phyloP scores from a whole-genome alignment of 1,140 invertebrate genomes.

The Sipha flava region DNA sequence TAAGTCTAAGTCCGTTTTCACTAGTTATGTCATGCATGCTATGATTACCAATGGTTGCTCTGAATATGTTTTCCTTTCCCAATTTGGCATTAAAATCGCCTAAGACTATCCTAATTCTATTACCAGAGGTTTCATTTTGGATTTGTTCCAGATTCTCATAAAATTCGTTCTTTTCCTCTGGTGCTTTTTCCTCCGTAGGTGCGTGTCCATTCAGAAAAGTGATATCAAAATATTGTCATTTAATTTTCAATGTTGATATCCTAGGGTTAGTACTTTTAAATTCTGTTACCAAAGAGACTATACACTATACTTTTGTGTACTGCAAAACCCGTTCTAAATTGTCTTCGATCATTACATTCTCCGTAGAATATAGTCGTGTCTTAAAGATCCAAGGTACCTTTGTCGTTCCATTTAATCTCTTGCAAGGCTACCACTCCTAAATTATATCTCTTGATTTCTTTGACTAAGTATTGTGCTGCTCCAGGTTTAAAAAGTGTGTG shows the following conservation, averaged over 20 bases:
- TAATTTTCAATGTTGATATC: not conserved
- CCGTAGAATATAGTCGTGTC: not conserved
- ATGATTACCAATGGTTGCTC: not conserved
- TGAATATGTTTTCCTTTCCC: not conserved
- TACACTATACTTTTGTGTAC: not conserved
- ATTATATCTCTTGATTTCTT: too few species aligned
- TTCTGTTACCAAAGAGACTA: not conserved
- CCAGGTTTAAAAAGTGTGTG: too few species aligned
- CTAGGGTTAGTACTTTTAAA: not conserved
- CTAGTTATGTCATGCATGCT: not conserved
- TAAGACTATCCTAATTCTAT: not conserved
- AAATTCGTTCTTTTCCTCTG: not conserved
- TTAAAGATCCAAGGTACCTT: not conserved
- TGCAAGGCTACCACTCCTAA: too few species aligned
- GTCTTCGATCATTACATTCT: not conserved
- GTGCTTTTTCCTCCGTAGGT: not conserved
- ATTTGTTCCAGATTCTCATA: not conserved
- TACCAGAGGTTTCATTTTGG: not conserved
- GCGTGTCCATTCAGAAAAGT: not conserved
- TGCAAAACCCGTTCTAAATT: not conserved
- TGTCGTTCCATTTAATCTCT: too few species aligned
- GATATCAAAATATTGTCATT: not conserved
- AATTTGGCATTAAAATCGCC: not conserved
- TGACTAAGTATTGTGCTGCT: too few species aligned
- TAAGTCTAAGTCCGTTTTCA: not conserved